Conservation (phyloP, 2,888 invertebrate species). For the Chaitophorus viminalis region DNA sequence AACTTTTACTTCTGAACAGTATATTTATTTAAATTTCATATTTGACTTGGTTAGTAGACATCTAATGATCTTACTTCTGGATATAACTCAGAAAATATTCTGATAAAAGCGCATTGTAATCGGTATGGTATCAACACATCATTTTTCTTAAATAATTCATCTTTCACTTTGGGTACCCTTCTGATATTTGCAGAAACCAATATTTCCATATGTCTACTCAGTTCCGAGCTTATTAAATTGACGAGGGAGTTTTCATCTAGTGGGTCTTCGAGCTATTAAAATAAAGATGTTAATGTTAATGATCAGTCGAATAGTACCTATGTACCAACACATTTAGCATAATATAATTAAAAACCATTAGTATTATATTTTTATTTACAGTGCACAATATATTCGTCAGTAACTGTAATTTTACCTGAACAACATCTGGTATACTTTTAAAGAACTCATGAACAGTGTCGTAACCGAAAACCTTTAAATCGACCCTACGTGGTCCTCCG, state of each 20-base stretch:
- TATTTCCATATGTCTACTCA: conserved; percentile 30
- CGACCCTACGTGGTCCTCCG: neutral
- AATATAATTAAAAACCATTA: neutral
- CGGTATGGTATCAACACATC: conserved; percentile 24
- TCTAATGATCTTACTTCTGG: conserved; percentile 24
- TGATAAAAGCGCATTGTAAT: conserved; percentile 49
- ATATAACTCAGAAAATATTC: conserved; percentile 38
- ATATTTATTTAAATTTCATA: no score
- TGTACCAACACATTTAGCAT: neutral
- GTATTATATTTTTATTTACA: no score
- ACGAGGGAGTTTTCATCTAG: conserved; percentile 24
- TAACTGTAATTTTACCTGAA: neutral
- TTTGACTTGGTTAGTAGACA: neutral
- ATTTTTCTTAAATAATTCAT: neutral
- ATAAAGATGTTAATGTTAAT: neutral
- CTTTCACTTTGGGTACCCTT: neutral
- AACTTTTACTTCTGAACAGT: no score
- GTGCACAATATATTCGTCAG: no score
- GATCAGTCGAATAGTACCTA: neutral
- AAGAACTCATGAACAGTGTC: conserved; percentile 10
- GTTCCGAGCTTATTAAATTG: conserved; percentile 38
- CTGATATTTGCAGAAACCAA: conserved; percentile 29
- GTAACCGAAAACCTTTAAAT: conserved; percentile 12
- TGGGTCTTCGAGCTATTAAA: conserved; percentile 25
- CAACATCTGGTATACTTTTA: conserved; percentile 28